Base-by-base conservation (phyloP, 2,888 invertebrate species). In the Scelioninae gen. 2 region DNA sequence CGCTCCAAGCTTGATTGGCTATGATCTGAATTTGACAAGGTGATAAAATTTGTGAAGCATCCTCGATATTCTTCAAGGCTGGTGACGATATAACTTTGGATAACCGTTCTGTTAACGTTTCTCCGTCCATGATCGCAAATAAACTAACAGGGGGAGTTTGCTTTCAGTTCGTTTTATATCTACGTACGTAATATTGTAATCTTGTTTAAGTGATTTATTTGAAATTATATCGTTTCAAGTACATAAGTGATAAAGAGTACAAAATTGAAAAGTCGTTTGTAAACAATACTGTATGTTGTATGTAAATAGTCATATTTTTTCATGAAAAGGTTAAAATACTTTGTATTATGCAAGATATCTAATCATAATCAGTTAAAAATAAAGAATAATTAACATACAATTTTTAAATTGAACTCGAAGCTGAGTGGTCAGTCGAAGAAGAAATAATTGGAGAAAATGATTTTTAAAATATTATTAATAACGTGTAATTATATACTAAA, bases 1-100 rank as follows among this genome's bases (percentile, higher is more conserved):
- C 10, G 2, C 67, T 63, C 18, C 76, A 19, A 1, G 72, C 63
- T 4, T 39, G 39, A 2, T 64, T 72, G 0, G 75, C 75, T 31
- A 82, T 9, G 2, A 53, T 64, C 11, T 75, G 48, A 3, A 78
- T 72, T 0, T 82, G 78, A 11, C 74, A 60, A 0, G 58, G 9
- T 0, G 77, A 77, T 2, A 82, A 11, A 2, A 79, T 18, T 16
- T 71, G 28, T n/a, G 41, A 13, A n/a, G 16, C 18, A 74, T 63
- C 70, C 9, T 63, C 61, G 2, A 39, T 11, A 4, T 22, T 11
- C 7, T 41, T 53, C 28, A 37, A 31, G 10, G 39, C 15, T 18
- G 52, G 2, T 7, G 57, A 18, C 6, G 52, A 10, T 37, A 48
- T 45, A 3, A 55, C 53, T 5, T 55, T 57, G 16, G 52, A 13